Evolutionary conservation across 2,113 vertebrate genomes (phyloP).

Genomic region (Istiophorus platypterus): DNA sequence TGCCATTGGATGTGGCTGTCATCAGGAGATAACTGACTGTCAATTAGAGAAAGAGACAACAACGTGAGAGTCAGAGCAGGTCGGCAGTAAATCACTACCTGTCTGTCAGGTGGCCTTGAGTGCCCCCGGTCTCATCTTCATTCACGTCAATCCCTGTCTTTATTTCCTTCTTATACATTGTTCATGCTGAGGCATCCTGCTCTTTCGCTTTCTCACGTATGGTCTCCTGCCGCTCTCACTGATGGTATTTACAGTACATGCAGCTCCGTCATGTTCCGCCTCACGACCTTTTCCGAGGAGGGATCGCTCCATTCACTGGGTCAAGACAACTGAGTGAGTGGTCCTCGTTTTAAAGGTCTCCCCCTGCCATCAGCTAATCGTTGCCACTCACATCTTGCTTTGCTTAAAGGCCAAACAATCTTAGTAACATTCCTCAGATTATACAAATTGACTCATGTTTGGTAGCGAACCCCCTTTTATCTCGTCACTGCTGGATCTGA

Average conservation of each 20-base stretch:
- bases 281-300: not conserved
- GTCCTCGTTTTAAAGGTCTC: conserved; percentile 39
- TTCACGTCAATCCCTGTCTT: conserved; percentile 30
- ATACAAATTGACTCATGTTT: conserved; percentile 31
- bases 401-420: conserved; percentile 46
- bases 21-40: conserved; percentile 77
- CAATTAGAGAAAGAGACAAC: conserved; percentile 73
- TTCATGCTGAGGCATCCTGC: conserved; percentile 5
- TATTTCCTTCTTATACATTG: conserved; percentile 10
- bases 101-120: conserved; percentile 61
- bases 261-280: not conserved
- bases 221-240: not conserved
- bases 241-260: conserved; percentile 33
- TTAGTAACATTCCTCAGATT: conserved; percentile 30
- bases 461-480: conserved; percentile 15
- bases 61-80: conserved; percentile 58
- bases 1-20: conserved; percentile 59
- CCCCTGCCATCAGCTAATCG: conserved; percentile 32
- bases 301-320: conserved; percentile 29
- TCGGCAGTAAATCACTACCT: conserved; percentile 74
- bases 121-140: conserved; percentile 37
- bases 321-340: conserved; percentile 20
- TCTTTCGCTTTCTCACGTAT: conserved; percentile 6
- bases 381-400: conserved; percentile 27
- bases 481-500: conserved; percentile 25